Percentiles rank a stretch among this genome's conserved stretches.
Evolutionary conservation across 2,113 vertebrate species (phyloP).

Genomic region (Hydrochoerus hydrochaeris): DNA sequence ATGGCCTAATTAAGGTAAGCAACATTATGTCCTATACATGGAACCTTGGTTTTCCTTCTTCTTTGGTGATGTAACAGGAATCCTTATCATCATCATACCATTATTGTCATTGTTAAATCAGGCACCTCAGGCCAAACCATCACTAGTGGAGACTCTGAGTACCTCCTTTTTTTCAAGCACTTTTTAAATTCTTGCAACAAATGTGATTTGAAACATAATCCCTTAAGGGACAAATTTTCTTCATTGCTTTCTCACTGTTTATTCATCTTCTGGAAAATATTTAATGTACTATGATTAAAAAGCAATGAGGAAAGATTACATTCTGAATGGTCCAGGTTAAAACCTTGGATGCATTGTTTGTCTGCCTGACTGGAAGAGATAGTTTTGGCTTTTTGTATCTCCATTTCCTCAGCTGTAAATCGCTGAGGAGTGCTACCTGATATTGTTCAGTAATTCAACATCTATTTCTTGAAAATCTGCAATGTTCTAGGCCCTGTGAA

Average conservation of each 20-base stretch:
- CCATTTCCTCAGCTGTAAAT: background rate
- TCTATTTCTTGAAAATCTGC: background rate
- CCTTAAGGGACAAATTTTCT: background rate
- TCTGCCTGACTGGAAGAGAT: background rate
- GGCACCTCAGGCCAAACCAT: background rate
- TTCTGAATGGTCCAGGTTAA: background rate
- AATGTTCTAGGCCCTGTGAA: background rate
- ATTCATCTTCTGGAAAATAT: background rate
- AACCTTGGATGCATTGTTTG: background rate
- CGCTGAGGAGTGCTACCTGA: background rate
- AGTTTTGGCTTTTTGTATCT: background rate
- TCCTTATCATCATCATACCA: background rate
- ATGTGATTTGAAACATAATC: background rate
- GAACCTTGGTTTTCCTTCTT: background rate
- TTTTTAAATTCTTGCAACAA: background rate
- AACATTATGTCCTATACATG: background rate
- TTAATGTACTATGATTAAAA: background rate
- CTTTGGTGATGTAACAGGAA: background rate
- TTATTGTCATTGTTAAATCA: background rate
- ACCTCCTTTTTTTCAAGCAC: background rate
- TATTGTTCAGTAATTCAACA: background rate
- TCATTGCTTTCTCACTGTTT: background rate
- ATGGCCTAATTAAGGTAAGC: background rate
- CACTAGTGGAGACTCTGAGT: background rate
- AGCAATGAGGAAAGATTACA: background rate